These are phyloP conservation scores for Germaria angustata DNA, from an alignment of 2,888 invertebrate species.

Conservation along the genomic window DNA sequence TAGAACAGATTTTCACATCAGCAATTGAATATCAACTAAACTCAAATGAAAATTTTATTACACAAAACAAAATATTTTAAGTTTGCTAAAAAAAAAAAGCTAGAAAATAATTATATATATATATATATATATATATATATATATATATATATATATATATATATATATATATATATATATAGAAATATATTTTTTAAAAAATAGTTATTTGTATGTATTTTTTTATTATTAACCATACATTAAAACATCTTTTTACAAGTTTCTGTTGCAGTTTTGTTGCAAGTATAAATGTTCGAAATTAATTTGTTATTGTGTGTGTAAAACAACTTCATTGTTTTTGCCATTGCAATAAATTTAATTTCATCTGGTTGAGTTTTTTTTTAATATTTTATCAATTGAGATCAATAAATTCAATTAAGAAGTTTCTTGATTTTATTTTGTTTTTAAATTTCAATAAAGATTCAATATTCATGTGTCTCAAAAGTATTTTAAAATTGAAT, in stretches of 20 bases:
- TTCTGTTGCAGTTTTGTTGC: neutral
- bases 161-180: too few relatives aligned
- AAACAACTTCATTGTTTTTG: neutral
- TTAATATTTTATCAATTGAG: conserved; percentile 32
- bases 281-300: neutral
- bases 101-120: too few relatives aligned
- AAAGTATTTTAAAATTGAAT: neutral
- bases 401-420: conserved; percentile 45
- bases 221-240: neutral
- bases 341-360: neutral
- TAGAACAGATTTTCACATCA: too few relatives aligned
- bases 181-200: too few relatives aligned
- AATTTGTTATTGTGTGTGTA: neutral
- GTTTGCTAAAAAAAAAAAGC: neutral
- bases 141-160: too few relatives aligned
- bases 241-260: neutral
- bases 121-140: too few relatives aligned
- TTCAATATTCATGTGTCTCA: neutral
- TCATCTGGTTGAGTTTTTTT: neutral
- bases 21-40: too few relatives aligned
- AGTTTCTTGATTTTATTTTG: neutral
- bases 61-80: too few relatives aligned
- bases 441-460: neutral
- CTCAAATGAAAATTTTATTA: too few relatives aligned
- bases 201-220: neutral